Conservation (phyloP, 2,113 vertebrate genomes). For the Serinus canaria region DNA sequence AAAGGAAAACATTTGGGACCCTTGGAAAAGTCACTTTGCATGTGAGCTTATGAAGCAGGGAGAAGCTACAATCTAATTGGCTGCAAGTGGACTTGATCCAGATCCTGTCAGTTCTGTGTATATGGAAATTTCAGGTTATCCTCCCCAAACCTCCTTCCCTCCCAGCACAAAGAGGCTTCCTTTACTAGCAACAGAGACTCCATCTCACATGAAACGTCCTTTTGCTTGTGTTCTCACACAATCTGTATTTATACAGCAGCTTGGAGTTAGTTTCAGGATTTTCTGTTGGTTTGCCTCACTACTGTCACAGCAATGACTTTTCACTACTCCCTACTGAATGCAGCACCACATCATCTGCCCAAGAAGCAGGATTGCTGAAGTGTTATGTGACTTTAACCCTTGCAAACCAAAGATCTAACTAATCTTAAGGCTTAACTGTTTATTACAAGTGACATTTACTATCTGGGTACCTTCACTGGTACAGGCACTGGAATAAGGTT, state of each 20-base stretch:
- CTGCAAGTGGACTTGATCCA: neutral
- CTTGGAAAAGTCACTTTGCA: neutral
- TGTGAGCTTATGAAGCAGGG: neutral
- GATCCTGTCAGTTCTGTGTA: neutral
- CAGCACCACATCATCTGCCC: neutral
- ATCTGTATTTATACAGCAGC: neutral
- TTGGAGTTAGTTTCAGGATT: neutral
- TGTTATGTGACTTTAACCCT: neutral
- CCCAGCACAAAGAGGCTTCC: neutral
- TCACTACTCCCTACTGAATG: neutral
- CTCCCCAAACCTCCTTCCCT: neutral
- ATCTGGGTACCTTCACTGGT: neutral
- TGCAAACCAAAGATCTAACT: neutral
- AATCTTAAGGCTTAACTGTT: neutral
- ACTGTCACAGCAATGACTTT: neutral
- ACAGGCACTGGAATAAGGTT: neutral
- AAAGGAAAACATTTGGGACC: neutral
- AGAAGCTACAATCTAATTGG: neutral
- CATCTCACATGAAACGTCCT: neutral
- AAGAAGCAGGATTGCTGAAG: neutral
- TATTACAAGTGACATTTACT: neutral
- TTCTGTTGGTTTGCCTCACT: neutral
- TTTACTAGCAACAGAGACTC: neutral
- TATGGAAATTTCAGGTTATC: neutral
- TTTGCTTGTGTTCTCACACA: neutral